Conservation (phyloP, 1,140 invertebrate species). For the Lordiphosa collinella region DNA sequence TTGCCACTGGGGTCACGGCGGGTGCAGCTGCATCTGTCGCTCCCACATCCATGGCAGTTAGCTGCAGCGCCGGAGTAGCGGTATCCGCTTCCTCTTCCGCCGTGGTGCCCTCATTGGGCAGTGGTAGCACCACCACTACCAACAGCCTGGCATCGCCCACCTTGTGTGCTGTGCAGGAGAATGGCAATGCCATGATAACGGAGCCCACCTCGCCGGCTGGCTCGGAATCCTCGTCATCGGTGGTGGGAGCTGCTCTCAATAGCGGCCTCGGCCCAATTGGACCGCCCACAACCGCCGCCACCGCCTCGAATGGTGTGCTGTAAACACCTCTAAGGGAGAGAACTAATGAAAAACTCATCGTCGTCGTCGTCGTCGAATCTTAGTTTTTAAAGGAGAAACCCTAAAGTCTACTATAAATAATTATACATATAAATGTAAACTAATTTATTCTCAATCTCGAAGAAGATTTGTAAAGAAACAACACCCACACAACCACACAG, state of each 20-base stretch:
- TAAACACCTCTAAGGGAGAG: slow-evolving; percentile 40
- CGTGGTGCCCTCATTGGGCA: slow-evolving; percentile 14
- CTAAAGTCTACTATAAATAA: slow-evolving; percentile 59
- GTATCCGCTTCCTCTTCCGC: slow-evolving; percentile 15
- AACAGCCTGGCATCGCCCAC: slow-evolving; percentile 57
- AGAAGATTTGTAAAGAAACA: slow-evolving; percentile 11
- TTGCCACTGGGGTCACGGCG: slow-evolving; percentile 6
- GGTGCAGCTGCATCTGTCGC: slow-evolving; percentile 4
- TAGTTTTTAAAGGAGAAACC: slow-evolving; percentile 35
- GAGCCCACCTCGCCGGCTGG: slow-evolving; percentile 59
- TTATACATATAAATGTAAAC: slow-evolving; percentile 59
- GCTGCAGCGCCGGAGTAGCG: slow-evolving; percentile 12
- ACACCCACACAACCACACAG: not conserved
- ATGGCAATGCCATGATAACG: slow-evolving; percentile 54
- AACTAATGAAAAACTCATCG: slow-evolving; percentile 5
- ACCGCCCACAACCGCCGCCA: slow-evolving; percentile 61
- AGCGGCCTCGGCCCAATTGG: slow-evolving; percentile 72
- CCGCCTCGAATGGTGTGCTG: slow-evolving; percentile 60
- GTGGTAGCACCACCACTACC: slow-evolving; percentile 40
- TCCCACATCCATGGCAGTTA: slow-evolving; percentile 23
- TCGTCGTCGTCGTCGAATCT: slow-evolving; percentile 32
- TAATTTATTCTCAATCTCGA: slow-evolving; percentile 66
- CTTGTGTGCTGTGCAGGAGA: slow-evolving; percentile 62
- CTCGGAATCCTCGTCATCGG: slow-evolving; percentile 54
- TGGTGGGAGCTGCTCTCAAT: slow-evolving; percentile 42